Percentiles rank a stretch among this genome's conserved stretches.
Evolutionary conservation across 2,113 vertebrate genomes (phyloP).

Genomic region (Panthera leo): DNA sequence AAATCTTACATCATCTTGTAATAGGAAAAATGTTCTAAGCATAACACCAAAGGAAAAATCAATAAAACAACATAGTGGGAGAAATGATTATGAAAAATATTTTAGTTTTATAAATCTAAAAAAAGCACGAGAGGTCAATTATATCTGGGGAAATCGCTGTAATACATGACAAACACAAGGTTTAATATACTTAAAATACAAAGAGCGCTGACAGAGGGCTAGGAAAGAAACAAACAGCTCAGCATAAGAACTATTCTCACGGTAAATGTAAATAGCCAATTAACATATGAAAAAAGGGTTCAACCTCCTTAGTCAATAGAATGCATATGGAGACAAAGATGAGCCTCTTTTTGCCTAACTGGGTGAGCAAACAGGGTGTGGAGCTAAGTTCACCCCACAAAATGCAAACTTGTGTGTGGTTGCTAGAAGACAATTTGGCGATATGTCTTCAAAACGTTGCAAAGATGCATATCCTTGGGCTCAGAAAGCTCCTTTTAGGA

Average conservation of each 20-base stretch:
- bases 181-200: background rate
- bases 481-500: background rate
- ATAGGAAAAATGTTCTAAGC: slow-evolving; percentile 40
- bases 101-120: background rate
- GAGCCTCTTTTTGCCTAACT: background rate
- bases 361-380: too few relatives aligned
- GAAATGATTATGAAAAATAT: slow-evolving; percentile 13
- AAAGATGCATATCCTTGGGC: background rate
- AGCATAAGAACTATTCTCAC: background rate
- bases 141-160: background rate
- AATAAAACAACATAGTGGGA: slow-evolving; percentile 28
- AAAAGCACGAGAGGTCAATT: background rate
- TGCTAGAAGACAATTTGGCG: background rate
- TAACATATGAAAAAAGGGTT: background rate
- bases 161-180: background rate
- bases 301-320: background rate
- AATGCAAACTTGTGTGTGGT: background rate
- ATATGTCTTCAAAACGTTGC: background rate
- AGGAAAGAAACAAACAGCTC: background rate
- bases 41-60: slow-evolving; percentile 37
- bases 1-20: slow-evolving; percentile 35
- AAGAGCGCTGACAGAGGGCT: background rate
- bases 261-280: background rate
- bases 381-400: background rate
- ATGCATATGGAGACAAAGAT: background rate